Evolutionary conservation across 2,888 invertebrate genomes (phyloP).

Genomic region (Craniophora ligustri): DNA sequence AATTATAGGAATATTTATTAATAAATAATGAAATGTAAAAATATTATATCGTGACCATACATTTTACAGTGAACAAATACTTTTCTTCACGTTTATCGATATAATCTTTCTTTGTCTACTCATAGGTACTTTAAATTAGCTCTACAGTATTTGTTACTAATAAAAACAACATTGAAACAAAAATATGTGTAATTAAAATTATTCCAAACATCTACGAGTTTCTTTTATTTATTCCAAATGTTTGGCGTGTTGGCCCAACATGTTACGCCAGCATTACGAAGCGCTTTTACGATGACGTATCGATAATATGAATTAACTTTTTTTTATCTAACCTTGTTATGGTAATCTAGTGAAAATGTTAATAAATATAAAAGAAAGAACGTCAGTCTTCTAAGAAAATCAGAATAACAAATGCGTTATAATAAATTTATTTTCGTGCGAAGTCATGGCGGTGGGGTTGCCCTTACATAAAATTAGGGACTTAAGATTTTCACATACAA

Average conservation of each 20-base stretch:
- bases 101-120: no score
- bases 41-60: no score
- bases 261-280: slow-evolving; percentile 55
- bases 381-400: slow-evolving; percentile 42
- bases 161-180: slow-evolving; percentile 21
- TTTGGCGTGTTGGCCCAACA: slow-evolving; percentile 22
- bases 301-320: slow-evolving; percentile 76
- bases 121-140: no score
- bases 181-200: no score
- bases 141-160: no score
- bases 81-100: no score
- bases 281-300: slow-evolving; percentile 75
- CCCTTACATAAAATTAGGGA: neutral
- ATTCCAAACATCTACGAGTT: no score
- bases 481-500: no score
- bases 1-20: no score
- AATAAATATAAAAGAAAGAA: slow-evolving; percentile 62
- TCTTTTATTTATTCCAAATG: no score
- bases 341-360: slow-evolving; percentile 78
- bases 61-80: no score
- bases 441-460: slow-evolving; percentile 23
- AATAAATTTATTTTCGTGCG: slow-evolving; percentile 14
- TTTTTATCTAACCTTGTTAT: slow-evolving; percentile 67
- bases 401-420: slow-evolving; percentile 39
- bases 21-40: no score